phyloP scores from a whole-genome alignment of 2,888 invertebrate species.

The Orthosia gothica region DNA sequence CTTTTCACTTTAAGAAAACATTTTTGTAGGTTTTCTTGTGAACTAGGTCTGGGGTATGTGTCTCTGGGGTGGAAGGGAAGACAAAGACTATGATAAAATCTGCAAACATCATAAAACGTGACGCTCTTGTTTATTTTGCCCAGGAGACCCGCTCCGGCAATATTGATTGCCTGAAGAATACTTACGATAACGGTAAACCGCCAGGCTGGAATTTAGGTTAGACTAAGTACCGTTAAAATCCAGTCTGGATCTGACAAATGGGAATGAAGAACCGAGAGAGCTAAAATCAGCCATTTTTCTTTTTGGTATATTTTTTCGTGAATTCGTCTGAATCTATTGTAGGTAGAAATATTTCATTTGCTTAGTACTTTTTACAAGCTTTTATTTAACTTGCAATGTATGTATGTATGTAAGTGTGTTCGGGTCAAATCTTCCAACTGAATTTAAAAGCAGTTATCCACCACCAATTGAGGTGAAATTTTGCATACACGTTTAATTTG shows the following conservation, averaged over 20 bases:
- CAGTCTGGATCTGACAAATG: constrained; percentile 5
- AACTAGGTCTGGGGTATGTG: constrained; percentile 23
- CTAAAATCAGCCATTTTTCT: constrained; percentile 29
- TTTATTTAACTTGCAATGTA: too few relatives aligned
- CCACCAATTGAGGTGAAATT: too few relatives aligned
- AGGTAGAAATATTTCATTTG: not conserved
- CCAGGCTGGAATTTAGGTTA: constrained; percentile 31
- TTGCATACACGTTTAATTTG: too few relatives aligned
- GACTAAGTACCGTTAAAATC: constrained; percentile 22
- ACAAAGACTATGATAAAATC: constrained; percentile 48
- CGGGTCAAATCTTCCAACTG: too few relatives aligned
- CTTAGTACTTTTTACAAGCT: not conserved
- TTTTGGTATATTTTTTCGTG: constrained; percentile 18
- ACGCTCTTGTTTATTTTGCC: constrained; percentile 53
- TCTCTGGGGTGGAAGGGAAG: constrained; percentile 23
- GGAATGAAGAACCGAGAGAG: not conserved
- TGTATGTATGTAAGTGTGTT: too few relatives aligned
- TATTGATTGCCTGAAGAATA: constrained; percentile 45
- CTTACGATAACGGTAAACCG: constrained; percentile 11
- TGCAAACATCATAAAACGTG: constrained; percentile 57
- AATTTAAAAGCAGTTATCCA: too few relatives aligned
- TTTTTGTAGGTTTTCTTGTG: constrained; percentile 30
- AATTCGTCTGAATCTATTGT: not conserved
- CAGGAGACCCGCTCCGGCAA: constrained; percentile 24
- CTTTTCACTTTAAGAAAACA: constrained; percentile 46